These are phyloP conservation scores for Pelobates fuscus DNA, from an alignment of 2,113 vertebrate species.

Conservation along the genomic window DNA sequence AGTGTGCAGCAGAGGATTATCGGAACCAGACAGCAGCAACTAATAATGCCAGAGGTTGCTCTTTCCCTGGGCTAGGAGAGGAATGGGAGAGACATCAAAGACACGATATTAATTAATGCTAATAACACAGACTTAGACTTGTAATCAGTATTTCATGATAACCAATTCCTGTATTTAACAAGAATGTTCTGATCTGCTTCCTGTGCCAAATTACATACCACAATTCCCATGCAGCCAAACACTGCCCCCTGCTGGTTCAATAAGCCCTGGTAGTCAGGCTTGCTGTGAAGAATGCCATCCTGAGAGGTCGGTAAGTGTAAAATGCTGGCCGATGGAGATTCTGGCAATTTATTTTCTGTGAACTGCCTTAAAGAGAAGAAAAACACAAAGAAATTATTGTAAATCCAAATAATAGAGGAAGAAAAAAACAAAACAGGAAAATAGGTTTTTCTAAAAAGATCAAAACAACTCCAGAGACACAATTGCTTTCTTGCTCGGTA, in stretches of 20 bases:
- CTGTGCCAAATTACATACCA: conserved; percentile 56
- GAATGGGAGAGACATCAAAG: neutral
- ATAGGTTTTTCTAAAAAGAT: neutral
- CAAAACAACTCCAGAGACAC: neutral
- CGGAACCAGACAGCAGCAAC: too few relatives aligned
- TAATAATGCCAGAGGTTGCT: too few relatives aligned
- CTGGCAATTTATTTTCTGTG: conserved; percentile 22
- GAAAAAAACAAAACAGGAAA: neutral
- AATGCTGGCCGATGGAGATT: neutral
- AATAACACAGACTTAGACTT: neutral
- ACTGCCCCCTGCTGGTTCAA: conserved; percentile 57
- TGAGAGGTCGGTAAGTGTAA: conserved; percentile 56
- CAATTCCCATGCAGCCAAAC: conserved; percentile 60
- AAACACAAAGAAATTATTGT: neutral
- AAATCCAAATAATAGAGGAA: too few relatives aligned
- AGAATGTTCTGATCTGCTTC: neutral
- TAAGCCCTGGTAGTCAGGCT: conserved; percentile 65
- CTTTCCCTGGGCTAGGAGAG: too few relatives aligned
- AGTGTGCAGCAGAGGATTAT: too few relatives aligned
- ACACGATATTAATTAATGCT: neutral
- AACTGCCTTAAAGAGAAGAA: conserved; percentile 54
- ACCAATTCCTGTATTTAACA: neutral
- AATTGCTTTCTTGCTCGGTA: too few relatives aligned
- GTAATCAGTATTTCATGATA: neutral
- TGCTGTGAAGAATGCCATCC: conserved; percentile 56